Base-by-base conservation (phyloP, 1,140 invertebrate species). In the Caenorhabditis remanei region DNA sequence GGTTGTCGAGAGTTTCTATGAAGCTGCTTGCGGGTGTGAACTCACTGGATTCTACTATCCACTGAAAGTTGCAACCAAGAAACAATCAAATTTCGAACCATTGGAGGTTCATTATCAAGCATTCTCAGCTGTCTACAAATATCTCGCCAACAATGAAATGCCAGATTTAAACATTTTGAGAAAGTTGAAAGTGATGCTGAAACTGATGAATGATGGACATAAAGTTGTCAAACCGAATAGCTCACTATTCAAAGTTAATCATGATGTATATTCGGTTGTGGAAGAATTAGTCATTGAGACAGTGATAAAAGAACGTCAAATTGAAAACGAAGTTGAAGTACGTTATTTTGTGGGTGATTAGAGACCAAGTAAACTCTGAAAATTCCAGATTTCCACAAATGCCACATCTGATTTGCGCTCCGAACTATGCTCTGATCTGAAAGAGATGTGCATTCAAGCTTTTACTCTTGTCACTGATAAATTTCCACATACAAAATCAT, bases 61-160 rank as follows among this genome's bases (percentile, higher is more conserved):
- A 16, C 48, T 46, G 75, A 88, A 88, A 46, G 87, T 88, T 61
- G 32, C 83, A n/a, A 67, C 79, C n/a, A 88, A 87, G 79, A 87
- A 87, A 61, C 87, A 88, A 43, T 13, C 16, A 5, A 88, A 88
- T 53, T 63, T 88, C n/a, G 87, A 88, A n/a, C 87, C 87, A 32
- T 32, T 88, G 8, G 87, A 88, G 58, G 50, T 88, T 16, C 87
- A 88, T 56, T 88, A 88, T 75, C 85, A 86, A 46, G 58, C 83
- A n/a, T 79, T 89, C 58, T 53, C 58, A 19, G 75, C 85, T 13
- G 83, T 87, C 41, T 88, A 85, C 46, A 88, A 88, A 40, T 83
- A 83, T 50, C 83, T 88, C 6, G 53, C 9, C 2, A 71, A 79
- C 32, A 67, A 46, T 21, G 56, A 85, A 55, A n/a, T 63, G 41